These are phyloP conservation scores for Rissa tridactyla DNA, from an alignment of 2,113 vertebrate species.

Conservation along the genomic window DNA sequence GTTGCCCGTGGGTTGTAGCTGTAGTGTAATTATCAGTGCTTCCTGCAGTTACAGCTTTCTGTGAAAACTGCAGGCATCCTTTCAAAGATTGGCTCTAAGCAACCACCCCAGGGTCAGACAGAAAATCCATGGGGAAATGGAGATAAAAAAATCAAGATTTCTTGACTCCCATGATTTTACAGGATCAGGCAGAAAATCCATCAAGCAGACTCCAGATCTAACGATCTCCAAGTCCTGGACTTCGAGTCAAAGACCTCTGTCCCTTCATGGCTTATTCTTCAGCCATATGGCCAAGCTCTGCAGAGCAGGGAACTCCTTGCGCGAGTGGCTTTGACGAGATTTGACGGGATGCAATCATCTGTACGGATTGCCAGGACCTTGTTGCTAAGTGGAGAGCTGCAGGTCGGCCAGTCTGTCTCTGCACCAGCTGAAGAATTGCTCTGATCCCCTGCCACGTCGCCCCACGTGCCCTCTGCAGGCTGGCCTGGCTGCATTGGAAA, in stretches of 20 bases:
- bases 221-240: not conserved
- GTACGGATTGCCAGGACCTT: not conserved
- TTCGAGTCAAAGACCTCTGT: not conserved
- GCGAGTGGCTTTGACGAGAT: not conserved
- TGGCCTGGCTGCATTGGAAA: not conserved
- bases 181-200: not conserved
- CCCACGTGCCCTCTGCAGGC: fast-evolving
- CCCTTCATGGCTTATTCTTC: not conserved
- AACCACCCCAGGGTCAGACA: not conserved
- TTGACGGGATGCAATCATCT: not conserved
- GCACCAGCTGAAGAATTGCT: not conserved
- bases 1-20: not conserved
- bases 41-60: not conserved
- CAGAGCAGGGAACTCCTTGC: not conserved
- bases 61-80: not conserved
- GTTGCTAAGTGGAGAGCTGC: not conserved
- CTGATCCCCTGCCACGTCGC: not conserved
- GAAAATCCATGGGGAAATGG: not conserved
- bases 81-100: not conserved
- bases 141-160: not conserved
- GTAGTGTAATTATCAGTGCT: too few relatives aligned
- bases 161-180: not conserved
- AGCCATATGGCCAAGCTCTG: not conserved
- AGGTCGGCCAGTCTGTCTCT: not conserved
- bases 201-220: not conserved